Evolutionary conservation across 1,140 invertebrate species (phyloP), one percentile per base, ranked within the genome.

Genomic region (Diabrotica undecimpunctata): DNA sequence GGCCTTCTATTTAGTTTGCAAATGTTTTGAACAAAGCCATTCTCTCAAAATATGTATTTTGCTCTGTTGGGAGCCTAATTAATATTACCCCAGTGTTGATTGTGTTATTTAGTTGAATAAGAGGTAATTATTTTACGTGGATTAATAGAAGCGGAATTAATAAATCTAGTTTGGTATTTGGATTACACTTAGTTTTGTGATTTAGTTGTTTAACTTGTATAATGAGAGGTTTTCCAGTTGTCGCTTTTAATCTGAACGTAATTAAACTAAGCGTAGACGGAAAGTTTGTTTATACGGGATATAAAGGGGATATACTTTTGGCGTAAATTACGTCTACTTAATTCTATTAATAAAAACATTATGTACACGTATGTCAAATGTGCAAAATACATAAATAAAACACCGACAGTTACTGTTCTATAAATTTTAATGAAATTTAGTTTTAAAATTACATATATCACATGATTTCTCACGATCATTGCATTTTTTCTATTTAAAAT

Each of bases 31-130:
- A 61, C 59, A 61, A 61, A 61, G 59, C 59, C 46, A 39, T 50
- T 52, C 14, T 10, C 12, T 61, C 59, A 41, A 61, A 61, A 61
- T 61, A 61, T 61, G 59, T 61, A 61, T 61, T 61, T 52, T 61
- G 59, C 59, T 61, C 46, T 52, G 50, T 61, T 25, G 25, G 25
- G 38, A 46, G 58, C 14, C 41, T 61, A 61, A 61, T 61, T 61
- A 61, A 61, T 61, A 61, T 61, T 51, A 61, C 59, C 46, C 41
- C 46, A 50, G 59, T 51, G 59, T 61, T 61, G 50, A 61, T 61
- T 61, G 46, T 52, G 25, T 61, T 61, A 61, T 61, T 61, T 61
- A 53, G 59, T 52, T 36, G 11, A 41, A 58, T 39, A 58, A 58
- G 56, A 12, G 35, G 56, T 58, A 25, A 46, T 61, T 61, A 51